These are phyloP conservation scores for Mimumesa dahlbomi DNA, from an alignment of 2,888 invertebrate genomes.

Conservation along the genomic window DNA sequence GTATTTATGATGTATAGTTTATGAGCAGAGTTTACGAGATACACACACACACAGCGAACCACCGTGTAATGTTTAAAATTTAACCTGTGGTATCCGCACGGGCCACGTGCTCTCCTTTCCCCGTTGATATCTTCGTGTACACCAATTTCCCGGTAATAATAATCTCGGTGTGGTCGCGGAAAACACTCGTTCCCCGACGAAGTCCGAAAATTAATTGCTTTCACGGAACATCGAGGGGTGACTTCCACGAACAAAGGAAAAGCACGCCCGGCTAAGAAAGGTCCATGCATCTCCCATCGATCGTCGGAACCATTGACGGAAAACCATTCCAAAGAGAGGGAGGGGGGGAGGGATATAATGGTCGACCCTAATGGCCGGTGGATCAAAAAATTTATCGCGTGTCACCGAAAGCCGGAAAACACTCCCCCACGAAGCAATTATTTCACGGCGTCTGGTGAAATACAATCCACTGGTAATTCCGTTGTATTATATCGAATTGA, in stretches of 20 bases:
- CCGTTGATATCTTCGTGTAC: background rate
- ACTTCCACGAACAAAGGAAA: constrained; percentile 56
- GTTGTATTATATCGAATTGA: too few species aligned
- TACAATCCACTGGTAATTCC: too few species aligned
- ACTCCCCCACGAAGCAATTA: too few species aligned
- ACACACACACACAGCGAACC: constrained; percentile 17
- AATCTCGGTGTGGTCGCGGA: constrained; percentile 11
- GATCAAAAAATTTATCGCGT: constrained; percentile 50
- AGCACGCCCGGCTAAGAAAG: constrained; percentile 45
- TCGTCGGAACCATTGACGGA: constrained; percentile 13
- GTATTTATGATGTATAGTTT: constrained; percentile 35
- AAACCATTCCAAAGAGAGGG: constrained; percentile 27
- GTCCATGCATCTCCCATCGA: constrained; percentile 51
- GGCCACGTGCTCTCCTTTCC: background rate
- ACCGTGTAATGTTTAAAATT: constrained; percentile 22
- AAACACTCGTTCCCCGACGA: constrained; percentile 11
- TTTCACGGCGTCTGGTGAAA: too few species aligned
- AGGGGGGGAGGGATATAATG: constrained; percentile 18
- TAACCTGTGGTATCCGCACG: background rate
- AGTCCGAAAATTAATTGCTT: constrained; percentile 64
- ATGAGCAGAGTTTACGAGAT: constrained; percentile 27
- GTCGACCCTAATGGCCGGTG: constrained; percentile 31
- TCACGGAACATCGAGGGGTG: constrained; percentile 39
- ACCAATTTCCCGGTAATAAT: constrained; percentile 29
- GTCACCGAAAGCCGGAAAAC: constrained; percentile 23